Conservation (phyloP, 2,113 vertebrate species). For the Centropristis striata region DNA sequence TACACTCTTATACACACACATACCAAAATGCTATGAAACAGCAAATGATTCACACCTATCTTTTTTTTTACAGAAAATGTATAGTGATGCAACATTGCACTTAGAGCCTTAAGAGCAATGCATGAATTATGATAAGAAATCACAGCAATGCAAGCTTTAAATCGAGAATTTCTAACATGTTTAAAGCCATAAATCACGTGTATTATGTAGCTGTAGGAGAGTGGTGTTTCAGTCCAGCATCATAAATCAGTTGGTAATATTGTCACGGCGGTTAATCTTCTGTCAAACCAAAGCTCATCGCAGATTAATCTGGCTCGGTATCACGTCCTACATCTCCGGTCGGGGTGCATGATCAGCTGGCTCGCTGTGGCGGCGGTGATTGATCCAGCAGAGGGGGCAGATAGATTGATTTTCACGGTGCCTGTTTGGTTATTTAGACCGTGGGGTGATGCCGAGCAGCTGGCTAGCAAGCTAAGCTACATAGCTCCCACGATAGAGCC, state of each 20-base stretch:
- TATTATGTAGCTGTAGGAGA: background rate
- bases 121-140: background rate
- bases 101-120: background rate
- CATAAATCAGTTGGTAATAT: slow-evolving; percentile 54
- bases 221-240: slow-evolving; percentile 14
- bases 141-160: background rate
- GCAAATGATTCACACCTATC: background rate
- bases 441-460: slow-evolving; percentile 50
- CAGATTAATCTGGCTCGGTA: slow-evolving; percentile 18
- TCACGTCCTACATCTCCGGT: slow-evolving; percentile 13
- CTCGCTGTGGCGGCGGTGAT: background rate
- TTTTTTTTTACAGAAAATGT: background rate
- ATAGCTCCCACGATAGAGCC: slow-evolving; percentile 36
- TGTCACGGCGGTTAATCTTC: slow-evolving; percentile 33
- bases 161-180: background rate
- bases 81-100: background rate
- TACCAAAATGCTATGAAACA: background rate
- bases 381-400: slow-evolving; percentile 24
- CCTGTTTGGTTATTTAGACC: slow-evolving; percentile 28
- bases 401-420: slow-evolving; percentile 46
- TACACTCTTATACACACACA: background rate
- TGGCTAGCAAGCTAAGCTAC: slow-evolving; percentile 37
- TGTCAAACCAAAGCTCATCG: slow-evolving; percentile 31
- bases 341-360: slow-evolving; percentile 10
- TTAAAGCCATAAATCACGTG: background rate